phyloP scores from a whole-genome alignment of 2,113 vertebrate genomes.

The Chinchilla lanigera region DNA sequence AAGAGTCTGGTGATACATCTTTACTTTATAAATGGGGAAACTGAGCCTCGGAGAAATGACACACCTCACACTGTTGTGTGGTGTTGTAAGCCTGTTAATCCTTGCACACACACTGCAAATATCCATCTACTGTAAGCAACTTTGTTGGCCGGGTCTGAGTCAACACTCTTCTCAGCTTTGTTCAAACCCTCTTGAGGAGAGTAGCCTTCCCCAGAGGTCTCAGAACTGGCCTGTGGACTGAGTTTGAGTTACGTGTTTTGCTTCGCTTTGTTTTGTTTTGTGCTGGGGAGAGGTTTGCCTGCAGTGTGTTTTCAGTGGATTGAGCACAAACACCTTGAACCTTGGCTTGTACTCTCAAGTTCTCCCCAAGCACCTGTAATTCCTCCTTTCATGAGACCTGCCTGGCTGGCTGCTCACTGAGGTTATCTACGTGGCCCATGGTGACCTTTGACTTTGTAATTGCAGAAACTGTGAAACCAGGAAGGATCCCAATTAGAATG shows the following conservation, averaged over 20 bases:
- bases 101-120: not conserved
- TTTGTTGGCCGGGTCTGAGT: not conserved
- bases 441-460: not conserved
- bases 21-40: not conserved
- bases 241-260: not conserved
- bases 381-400: not conserved
- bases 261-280: not conserved
- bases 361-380: not conserved
- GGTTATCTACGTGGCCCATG: not conserved
- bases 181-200: not conserved
- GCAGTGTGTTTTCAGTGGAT: not conserved
- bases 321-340: not conserved
- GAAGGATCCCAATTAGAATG: not conserved
- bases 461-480: not conserved
- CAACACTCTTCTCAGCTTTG: not conserved
- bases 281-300: not conserved
- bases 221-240: not conserved
- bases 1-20: not conserved
- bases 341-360: not conserved
- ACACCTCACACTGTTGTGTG: not conserved
- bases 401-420: not conserved
- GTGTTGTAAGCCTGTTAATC: not conserved
- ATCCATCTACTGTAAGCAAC: not conserved
- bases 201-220: not conserved
- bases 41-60: not conserved